Evolutionary conservation across 37 sponge, comb jelly and placozoan genomes (phyloP).

Genomic region (Bolinopsis microptera): DNA sequence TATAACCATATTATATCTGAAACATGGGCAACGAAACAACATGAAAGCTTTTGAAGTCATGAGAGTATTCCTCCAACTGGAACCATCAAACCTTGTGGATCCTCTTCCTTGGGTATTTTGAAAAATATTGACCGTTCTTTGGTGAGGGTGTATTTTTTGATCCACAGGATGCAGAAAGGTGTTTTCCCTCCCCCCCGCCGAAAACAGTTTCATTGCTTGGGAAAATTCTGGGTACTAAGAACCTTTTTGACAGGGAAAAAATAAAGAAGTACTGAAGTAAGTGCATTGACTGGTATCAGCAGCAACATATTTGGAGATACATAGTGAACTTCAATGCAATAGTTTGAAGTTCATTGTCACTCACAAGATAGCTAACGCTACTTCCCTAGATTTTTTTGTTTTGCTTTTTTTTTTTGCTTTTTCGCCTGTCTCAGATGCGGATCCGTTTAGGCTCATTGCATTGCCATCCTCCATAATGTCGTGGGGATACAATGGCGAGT

Average conservation of each 20-base stretch:
- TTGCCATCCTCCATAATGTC: background rate
- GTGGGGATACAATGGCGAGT: background rate
- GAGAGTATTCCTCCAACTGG: background rate
- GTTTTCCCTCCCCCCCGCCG: too few species aligned
- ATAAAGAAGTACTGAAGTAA: constrained; percentile 32
- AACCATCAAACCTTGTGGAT: constrained; percentile 63
- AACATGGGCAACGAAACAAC: constrained; percentile 33
- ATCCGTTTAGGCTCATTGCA: background rate
- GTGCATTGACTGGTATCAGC: constrained; percentile 17
- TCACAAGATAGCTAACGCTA: background rate
- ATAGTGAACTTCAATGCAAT: constrained; percentile 49
- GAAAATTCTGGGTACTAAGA: background rate
- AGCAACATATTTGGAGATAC: constrained; percentile 25
- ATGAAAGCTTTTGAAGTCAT: constrained; percentile 61
- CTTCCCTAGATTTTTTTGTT: too few species aligned
- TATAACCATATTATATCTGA: constrained; percentile 53
- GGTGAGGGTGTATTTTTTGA: too few species aligned
- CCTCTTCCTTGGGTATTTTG: constrained; percentile 45
- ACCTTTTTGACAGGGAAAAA: constrained; percentile 23
- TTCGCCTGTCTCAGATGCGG: background rate
- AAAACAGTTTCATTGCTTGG: background rate
- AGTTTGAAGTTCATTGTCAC: constrained; percentile 42
- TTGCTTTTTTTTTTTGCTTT: background rate
- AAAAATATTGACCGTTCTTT: background rate
- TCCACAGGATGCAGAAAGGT: background rate